Percentiles rank a stretch among this genome's conserved stretches.
phyloP scores from a whole-genome alignment of 2,797 vertebrate genomes.

The Phrynocephalus guinanensis region DNA sequence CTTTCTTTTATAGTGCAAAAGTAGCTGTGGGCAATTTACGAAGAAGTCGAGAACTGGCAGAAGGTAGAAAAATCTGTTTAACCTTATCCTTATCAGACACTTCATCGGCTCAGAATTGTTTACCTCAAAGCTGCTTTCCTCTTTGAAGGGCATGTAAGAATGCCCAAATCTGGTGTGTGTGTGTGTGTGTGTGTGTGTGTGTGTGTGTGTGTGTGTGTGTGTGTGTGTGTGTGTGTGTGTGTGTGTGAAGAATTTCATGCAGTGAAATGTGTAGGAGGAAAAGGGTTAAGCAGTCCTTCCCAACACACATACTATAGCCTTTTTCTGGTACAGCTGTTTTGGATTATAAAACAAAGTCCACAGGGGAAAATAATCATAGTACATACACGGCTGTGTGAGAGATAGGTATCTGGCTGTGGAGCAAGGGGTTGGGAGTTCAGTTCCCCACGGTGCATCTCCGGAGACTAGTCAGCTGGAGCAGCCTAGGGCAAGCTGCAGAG shows the following conservation, averaged over 20 bases:
- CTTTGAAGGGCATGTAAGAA: neutral
- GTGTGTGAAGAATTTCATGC: too few species aligned
- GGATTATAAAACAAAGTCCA: neutral
- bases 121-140: neutral
- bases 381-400: too few species aligned
- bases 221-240: too few species aligned
- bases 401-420: too few species aligned
- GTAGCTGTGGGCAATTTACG: neutral
- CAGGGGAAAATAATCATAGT: neutral
- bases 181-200: neutral
- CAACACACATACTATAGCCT: too few species aligned
- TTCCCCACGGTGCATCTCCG: too few species aligned
- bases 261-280: too few species aligned
- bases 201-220: neutral
- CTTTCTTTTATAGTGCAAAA: slow-evolving; percentile 9
- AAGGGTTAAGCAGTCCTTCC: neutral
- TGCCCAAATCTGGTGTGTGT: neutral
- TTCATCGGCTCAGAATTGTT: neutral
- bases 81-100: neutral
- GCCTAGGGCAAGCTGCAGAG: too few species aligned
- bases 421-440: too few species aligned
- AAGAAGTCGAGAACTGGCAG: neutral
- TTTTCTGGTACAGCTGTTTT: neutral
- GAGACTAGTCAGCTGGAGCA: too few species aligned
- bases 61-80: neutral